These are phyloP conservation scores for Candoia aspera DNA, from an alignment of 2,113 vertebrate genomes.

Conservation along the genomic window DNA sequence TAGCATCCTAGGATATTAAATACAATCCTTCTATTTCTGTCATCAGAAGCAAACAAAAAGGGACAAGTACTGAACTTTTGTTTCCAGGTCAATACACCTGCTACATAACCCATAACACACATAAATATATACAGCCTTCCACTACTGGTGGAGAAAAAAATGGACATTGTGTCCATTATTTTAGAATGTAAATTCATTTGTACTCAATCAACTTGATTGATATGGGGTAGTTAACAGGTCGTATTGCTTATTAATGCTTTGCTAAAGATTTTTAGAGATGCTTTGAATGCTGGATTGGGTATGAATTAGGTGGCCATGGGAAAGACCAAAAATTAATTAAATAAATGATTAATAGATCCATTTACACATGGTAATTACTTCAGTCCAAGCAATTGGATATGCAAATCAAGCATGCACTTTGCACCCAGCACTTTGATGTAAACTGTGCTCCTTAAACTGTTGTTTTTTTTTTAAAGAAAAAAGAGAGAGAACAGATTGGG, in stretches of 20 bases:
- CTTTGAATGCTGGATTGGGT: conserved; percentile 4
- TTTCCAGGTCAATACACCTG: not conserved
- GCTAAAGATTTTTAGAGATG: conserved; percentile 36
- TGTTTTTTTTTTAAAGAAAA: conserved; percentile 36
- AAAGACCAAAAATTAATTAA: conserved; percentile 72
- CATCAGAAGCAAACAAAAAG: not conserved
- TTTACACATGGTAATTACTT: conserved; percentile 66
- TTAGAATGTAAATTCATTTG: conserved; percentile 23
- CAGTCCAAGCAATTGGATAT: conserved; percentile 50
- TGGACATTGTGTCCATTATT: not conserved
- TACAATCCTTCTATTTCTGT: not conserved
- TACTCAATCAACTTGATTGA: conserved; percentile 35
- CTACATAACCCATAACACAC: not conserved
- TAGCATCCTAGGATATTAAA: not conserved
- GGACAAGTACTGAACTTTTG: not conserved
- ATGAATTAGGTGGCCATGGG: conserved; percentile 49
- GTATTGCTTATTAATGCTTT: conserved; percentile 35
- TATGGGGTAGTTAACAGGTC: conserved; percentile 30
- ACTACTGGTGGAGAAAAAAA: not conserved
- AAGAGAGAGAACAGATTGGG: conserved; percentile 7
- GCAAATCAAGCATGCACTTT: conserved; percentile 35
- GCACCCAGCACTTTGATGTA: conserved; percentile 26
- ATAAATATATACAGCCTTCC: not conserved
- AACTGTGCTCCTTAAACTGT: conserved; percentile 1
- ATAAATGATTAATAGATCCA: conserved; percentile 71